Percentiles rank a stretch among this genome's conserved stretches.
Conservation (phyloP, 2,888 invertebrate species). For the Steinernema hermaphroditum region DNA sequence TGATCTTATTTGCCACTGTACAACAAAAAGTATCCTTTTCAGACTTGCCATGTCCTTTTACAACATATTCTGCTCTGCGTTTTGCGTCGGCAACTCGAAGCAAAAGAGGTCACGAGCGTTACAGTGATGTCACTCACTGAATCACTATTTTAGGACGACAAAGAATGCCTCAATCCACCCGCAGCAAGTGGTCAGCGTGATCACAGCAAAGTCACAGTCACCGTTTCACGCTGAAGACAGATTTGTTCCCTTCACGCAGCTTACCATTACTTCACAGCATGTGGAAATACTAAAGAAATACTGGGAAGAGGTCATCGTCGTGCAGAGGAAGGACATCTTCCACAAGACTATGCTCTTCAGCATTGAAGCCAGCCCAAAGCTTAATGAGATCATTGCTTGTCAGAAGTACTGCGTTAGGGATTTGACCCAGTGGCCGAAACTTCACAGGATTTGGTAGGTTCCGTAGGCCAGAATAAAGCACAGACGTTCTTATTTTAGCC, state of each 20-base stretch:
- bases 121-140: no score
- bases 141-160: neutral
- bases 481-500: conserved; percentile 39
- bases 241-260: conserved; percentile 6
- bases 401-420: conserved; percentile 52
- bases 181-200: neutral
- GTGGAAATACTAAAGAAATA: conserved; percentile 21
- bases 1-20: no score
- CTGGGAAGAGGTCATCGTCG: conserved; percentile 36
- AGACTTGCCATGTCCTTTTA: no score
- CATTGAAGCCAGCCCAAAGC: conserved; percentile 51
- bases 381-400: conserved; percentile 58
- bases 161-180: neutral
- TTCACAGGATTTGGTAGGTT: conserved; percentile 50
- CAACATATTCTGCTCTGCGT: neutral
- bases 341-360: conserved; percentile 54
- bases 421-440: conserved; percentile 55
- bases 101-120: no score
- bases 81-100: neutral
- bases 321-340: conserved; percentile 39
- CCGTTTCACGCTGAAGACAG: neutral
- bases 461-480: neutral
- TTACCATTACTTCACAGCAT: neutral
- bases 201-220: neutral
- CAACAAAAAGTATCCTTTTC: no score